Base-by-base conservation (phyloP, 2,888 invertebrate genomes). In the Labia minor region DNA sequence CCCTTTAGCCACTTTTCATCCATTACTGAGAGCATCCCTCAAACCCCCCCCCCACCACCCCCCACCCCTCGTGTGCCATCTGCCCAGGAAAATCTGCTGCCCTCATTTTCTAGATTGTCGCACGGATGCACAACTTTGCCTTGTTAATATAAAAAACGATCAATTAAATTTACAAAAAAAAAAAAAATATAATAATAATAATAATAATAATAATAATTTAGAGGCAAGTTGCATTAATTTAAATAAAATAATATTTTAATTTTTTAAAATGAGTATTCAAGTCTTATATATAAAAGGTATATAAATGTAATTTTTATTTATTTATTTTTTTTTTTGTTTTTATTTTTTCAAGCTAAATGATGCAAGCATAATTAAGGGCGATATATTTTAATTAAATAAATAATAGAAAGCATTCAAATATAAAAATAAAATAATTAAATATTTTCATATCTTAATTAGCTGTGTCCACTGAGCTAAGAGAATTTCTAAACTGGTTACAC, bases 361-460 rank as follows among this genome's bases (percentile, higher is more conserved):
- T 66, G 66, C 66, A 66, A 63, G 63, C 19, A 63, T 16, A 62
- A n/a, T 61, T 62, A 61, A 66, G 62, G 62, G 63, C 62, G 37
- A 63, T 37, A 63, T 63, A 37, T 37, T 33, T 33, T 19, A 21
- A 62, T 20, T 61, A 18, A 21, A 61, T 11, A 66, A 37, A 66
- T 61, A 61, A 66, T 61, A 37, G 37, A 61, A 65, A 37, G 26
- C 61, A 37, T 33, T 21, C 21, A 66, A n/a, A 33, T 66, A 66
- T 33, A 37, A 66, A 66, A 62, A 37, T 20, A 33, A 4, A 63
- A 19, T 63, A 63, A 20, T 33, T 18, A 26, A 64, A 66, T 66
- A 21, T 63, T 37, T 49, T 26, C 37, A 20, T 37, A 21, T 63
- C 8, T 63, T 33, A 37, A 19, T 18, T 63, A 26, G 33, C 37